Conservation (phyloP, 2,797 vertebrate genomes). For the Mastacembelus armatus region DNA sequence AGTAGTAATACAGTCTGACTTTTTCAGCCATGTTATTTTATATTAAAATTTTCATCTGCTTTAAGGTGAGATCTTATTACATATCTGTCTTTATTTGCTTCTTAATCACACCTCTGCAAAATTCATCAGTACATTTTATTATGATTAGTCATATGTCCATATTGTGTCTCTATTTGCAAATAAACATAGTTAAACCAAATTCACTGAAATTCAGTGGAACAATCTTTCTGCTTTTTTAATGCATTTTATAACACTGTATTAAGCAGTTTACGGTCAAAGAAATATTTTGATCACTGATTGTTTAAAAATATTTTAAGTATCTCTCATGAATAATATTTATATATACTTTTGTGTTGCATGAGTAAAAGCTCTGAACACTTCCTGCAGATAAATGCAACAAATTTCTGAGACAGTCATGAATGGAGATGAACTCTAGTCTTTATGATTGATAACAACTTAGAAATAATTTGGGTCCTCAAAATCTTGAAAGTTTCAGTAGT, state of each 20-base stretch:
- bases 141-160: not conserved
- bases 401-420: not conserved
- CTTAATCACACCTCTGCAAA: conserved; percentile 14
- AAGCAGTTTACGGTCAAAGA: no score
- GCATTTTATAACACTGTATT: no score
- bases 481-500: conserved; percentile 14
- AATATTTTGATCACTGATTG: no score
- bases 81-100: not conserved
- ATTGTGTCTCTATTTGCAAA: not conserved
- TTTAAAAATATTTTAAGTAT: no score
- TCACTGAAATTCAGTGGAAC: no score
- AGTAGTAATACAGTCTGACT: not conserved
- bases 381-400: not conserved
- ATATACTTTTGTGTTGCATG: not conserved
- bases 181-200: conserved; percentile 1
- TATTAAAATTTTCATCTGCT: conserved; percentile 1
- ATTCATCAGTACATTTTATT: conserved; percentile 6
- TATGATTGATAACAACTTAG: not conserved
- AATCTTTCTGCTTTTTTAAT: no score
- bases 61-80: conserved; percentile 4
- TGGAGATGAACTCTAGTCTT: conserved; percentile 6
- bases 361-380: not conserved
- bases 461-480: conserved; percentile 19
- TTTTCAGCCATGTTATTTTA: not conserved
- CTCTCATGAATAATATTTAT: no score